A percentile compares a stretch with the other conserved stretches of the same genome.
Evolutionary conservation across 2,113 vertebrate genomes (phyloP).

Genomic region (Sinocyclocheilus grahami): DNA sequence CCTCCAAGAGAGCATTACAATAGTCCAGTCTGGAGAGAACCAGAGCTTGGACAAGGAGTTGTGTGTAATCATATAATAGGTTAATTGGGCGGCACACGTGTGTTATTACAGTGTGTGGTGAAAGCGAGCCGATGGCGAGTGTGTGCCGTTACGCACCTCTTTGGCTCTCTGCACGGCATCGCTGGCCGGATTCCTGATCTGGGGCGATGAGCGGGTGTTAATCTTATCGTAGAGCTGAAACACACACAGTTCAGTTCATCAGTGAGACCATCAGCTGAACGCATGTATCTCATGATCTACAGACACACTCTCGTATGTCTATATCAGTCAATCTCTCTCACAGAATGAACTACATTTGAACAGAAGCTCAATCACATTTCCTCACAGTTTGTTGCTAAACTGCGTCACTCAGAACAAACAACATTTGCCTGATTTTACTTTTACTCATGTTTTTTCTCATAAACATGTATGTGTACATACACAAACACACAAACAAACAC

Average conservation of each 20-base stretch:
- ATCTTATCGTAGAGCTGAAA: conserved; percentile 97
- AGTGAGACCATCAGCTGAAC: neutral
- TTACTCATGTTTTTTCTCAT: too few relatives aligned
- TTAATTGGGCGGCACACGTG: too few relatives aligned
- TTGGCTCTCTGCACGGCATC: conserved; percentile 98
- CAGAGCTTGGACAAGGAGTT: too few relatives aligned
- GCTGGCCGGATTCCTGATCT: conserved; percentile 95
- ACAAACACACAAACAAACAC: neutral
- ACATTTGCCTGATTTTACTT: too few relatives aligned
- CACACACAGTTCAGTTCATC: neutral
- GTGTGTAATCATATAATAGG: too few relatives aligned
- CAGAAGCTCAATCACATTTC: neutral
- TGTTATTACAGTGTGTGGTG: too few relatives aligned
- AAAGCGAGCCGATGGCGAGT: too few relatives aligned
- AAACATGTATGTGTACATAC: neutral
- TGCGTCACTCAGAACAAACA: neutral
- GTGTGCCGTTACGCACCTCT: conserved; percentile 80
- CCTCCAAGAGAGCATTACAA: too few relatives aligned
- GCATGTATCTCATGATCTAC: neutral
- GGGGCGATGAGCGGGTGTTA: conserved; percentile 96
- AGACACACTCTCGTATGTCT: neutral
- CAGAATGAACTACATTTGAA: neutral
- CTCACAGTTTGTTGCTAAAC: neutral
- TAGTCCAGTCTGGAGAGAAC: too few relatives aligned
- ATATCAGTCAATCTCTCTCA: neutral